phyloP scores from a whole-genome alignment of 2,888 invertebrate species.

The Lycia hirtaria region DNA sequence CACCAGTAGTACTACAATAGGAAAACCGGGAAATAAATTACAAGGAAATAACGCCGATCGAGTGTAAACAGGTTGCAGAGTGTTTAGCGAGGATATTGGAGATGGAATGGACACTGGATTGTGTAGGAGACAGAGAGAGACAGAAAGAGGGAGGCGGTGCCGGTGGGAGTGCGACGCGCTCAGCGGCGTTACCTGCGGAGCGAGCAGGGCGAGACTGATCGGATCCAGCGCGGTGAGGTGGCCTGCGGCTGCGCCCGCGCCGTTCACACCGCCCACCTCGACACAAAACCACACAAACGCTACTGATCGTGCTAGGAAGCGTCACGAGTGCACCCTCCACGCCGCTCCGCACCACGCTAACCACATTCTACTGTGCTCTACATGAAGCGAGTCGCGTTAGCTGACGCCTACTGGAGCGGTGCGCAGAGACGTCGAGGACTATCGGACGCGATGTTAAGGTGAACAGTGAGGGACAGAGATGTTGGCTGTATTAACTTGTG shows the following conservation, averaged over 20 bases:
- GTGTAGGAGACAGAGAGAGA: slow-evolving; percentile 28
- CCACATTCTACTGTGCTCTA: slow-evolving; percentile 36
- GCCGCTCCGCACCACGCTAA: slow-evolving; percentile 61
- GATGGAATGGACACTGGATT: neutral
- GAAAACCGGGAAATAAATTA: slow-evolving; percentile 48
- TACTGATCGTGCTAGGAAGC: slow-evolving; percentile 80
- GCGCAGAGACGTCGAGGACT: slow-evolving; percentile 72
- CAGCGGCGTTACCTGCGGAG: slow-evolving; percentile 79
- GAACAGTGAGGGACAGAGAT: slow-evolving; percentile 66
- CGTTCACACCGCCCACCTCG: slow-evolving; percentile 86
- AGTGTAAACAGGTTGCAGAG: slow-evolving; percentile 36
- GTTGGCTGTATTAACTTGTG: slow-evolving; percentile 72
- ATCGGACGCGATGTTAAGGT: slow-evolving; percentile 72
- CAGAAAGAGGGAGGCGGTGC: slow-evolving; percentile 45
- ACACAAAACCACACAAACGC: slow-evolving; percentile 86
- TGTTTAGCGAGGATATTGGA: slow-evolving; percentile 38
- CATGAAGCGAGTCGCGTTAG: slow-evolving; percentile 38
- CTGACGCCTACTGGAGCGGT: slow-evolving; percentile 55
- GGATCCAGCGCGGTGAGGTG: slow-evolving; percentile 85
- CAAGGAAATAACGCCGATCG: slow-evolving; percentile 35
- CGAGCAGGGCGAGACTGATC: slow-evolving; percentile 84
- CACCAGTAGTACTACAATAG: slow-evolving; percentile 60
- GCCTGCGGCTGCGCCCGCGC: slow-evolving; percentile 82
- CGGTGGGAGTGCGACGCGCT: slow-evolving; percentile 61
- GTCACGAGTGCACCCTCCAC: slow-evolving; percentile 54